A percentile compares a stretch with the other conserved stretches of the same genome.
Conservation (phyloP, 2,113 vertebrate species). For the Plotosus lineatus region DNA sequence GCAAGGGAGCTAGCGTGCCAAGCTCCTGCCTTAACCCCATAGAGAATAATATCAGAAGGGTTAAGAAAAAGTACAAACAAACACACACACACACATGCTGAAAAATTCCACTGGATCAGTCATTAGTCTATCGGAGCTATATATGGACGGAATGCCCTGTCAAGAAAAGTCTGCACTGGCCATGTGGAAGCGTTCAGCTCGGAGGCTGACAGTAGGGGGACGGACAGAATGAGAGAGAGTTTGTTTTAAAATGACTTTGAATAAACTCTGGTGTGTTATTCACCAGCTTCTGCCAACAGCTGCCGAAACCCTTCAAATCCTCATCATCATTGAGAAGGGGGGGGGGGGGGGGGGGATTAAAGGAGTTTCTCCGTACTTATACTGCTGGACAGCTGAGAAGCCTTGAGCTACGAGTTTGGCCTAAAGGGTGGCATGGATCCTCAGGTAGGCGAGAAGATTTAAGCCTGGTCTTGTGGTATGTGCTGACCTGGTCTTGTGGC, state of each 20-base stretch:
- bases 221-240: conserved; percentile 21
- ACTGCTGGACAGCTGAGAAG: conserved; percentile 4
- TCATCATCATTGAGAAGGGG: background rate
- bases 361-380: conserved; percentile 12
- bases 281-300: conserved; percentile 49
- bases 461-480: background rate
- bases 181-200: conserved; percentile 68
- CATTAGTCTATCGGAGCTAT: conserved; percentile 14
- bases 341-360: background rate
- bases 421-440: background rate
- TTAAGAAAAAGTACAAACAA: conserved; percentile 19
- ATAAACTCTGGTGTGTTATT: conserved; percentile 45
- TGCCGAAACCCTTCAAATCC: conserved; percentile 20
- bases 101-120: conserved; percentile 17
- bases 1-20: conserved; percentile 25
- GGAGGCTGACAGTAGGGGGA: conserved; percentile 48
- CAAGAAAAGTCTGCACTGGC: conserved; percentile 53
- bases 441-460: background rate
- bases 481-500: background rate
- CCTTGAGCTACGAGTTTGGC: background rate
- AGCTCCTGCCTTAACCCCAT: conserved; percentile 24
- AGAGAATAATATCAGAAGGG: conserved; percentile 10
- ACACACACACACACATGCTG: conserved; percentile 15
- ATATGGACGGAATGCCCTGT: background rate
- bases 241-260: conserved; percentile 53